A percentile compares a stretch with the other conserved stretches of the same genome.
Evolutionary conservation across 2,888 invertebrate species (phyloP).

Genomic region (Schizaphis graminum): DNA sequence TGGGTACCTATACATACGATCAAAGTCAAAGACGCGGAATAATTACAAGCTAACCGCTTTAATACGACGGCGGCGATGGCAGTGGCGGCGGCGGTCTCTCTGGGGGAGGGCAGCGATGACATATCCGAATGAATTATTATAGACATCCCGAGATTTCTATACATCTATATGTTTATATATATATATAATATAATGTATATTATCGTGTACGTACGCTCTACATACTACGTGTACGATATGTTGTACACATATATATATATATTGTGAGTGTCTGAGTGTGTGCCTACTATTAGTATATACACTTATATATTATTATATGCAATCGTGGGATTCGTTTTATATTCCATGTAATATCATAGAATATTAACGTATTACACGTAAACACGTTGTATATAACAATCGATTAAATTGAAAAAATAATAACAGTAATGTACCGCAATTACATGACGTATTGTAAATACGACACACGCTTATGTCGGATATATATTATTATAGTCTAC

Average conservation of each 20-base stretch:
- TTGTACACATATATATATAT: background rate
- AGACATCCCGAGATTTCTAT: conserved; percentile 3
- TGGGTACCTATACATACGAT: background rate
- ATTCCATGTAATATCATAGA: background rate
- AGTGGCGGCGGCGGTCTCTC: background rate
- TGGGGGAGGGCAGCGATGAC: conserved; percentile 35
- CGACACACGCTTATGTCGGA: background rate
- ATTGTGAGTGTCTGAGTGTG: background rate
- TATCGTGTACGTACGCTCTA: background rate
- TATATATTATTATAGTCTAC: background rate
- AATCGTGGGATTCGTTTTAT: background rate
- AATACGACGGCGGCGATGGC: background rate
- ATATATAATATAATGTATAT: background rate
- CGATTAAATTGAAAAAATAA: conserved; percentile 9
- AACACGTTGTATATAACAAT: background rate
- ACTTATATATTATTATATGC: background rate
- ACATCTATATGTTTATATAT: background rate
- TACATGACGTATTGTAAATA: background rate
- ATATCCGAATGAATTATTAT: conserved; percentile 46
- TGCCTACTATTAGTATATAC: background rate
- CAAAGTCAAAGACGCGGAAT: conserved; percentile 63
- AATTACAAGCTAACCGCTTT: conserved; percentile 44
- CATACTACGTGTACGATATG: background rate
- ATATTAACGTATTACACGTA: background rate
- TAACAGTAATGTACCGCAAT: background rate